These are phyloP conservation scores for Carcina quercana DNA, from an alignment of 2,888 invertebrate genomes.

Conservation along the genomic window DNA sequence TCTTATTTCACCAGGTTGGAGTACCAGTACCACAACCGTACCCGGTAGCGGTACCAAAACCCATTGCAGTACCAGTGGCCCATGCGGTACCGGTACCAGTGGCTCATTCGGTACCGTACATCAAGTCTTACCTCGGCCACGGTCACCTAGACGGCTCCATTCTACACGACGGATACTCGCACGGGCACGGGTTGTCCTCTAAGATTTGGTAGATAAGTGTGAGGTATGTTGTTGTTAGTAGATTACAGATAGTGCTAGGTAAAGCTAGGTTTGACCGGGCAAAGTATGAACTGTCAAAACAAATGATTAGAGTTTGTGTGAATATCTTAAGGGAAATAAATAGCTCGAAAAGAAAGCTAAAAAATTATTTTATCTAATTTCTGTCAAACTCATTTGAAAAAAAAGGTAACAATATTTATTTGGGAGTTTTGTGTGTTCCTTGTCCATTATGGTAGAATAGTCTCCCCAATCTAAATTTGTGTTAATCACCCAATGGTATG, in stretches of 20 bases:
- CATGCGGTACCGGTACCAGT: slow-evolving; percentile 48
- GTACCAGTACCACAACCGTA: slow-evolving; percentile 63
- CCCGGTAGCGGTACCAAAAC: slow-evolving; percentile 58
- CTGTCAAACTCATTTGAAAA: too few relatives aligned
- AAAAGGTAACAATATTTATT: too few relatives aligned
- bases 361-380: too few relatives aligned
- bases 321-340: neutral
- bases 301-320: neutral
- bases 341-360: too few relatives aligned
- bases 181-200: slow-evolving; percentile 5
- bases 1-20: slow-evolving; percentile 60
- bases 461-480: too few relatives aligned
- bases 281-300: neutral
- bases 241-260: slow-evolving; percentile 1
- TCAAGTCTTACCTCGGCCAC: too few relatives aligned
- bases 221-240: neutral
- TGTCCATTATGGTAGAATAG: too few relatives aligned
- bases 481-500: too few relatives aligned
- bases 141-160: slow-evolving; percentile 13
- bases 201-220: neutral
- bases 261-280: slow-evolving; percentile 40
- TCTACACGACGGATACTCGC: neutral
- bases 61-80: slow-evolving; percentile 56
- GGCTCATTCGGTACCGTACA: slow-evolving; percentile 28
- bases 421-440: too few relatives aligned